Evolutionary conservation across 2,888 invertebrate species (phyloP).

Genomic region (Desoria tigrina): DNA sequence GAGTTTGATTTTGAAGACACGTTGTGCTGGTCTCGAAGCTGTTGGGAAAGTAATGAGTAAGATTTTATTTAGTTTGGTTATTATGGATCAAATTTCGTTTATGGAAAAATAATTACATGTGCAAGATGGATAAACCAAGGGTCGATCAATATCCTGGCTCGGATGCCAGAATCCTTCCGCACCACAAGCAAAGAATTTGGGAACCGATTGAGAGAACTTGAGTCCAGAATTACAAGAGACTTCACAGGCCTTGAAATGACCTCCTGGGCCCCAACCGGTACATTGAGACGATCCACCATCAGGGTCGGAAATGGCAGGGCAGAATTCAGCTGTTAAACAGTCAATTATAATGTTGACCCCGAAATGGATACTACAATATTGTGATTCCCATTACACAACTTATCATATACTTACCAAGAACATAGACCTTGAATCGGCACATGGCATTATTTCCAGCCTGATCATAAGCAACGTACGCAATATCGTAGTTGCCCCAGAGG

Average conservation of each 20-base stretch:
- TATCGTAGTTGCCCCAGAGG: constrained; percentile 87
- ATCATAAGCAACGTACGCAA: constrained; percentile 91
- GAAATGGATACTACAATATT: too few species aligned
- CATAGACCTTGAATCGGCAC: constrained; percentile 87
- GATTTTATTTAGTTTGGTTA: not conserved
- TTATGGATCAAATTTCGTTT: too few species aligned
- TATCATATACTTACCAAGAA: constrained; percentile 74
- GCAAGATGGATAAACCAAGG: constrained; percentile 86
- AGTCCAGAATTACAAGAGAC: constrained; percentile 83
- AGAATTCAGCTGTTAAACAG: constrained; percentile 75
- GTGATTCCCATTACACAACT: too few species aligned
- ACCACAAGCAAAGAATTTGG: constrained; percentile 96
- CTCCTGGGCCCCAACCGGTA: constrained; percentile 66
- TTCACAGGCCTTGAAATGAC: constrained; percentile 93
- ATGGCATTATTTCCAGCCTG: constrained; percentile 87
- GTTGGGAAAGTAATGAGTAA: constrained; percentile 53
- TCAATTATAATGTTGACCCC: constrained; percentile 44
- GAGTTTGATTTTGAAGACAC: constrained; percentile 90
- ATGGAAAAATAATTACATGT: constrained; percentile 66
- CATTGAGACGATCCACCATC: constrained; percentile 79
- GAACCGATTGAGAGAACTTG: constrained; percentile 88
- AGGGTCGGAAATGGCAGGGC: constrained; percentile 83
- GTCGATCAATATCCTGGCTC: constrained; percentile 73
- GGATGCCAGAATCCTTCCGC: constrained; percentile 97
- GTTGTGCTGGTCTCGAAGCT: constrained; percentile 87